These are phyloP conservation scores for Oncorhynchus mykiss DNA, from an alignment of 2,113 vertebrate species.

Conservation along the genomic window DNA sequence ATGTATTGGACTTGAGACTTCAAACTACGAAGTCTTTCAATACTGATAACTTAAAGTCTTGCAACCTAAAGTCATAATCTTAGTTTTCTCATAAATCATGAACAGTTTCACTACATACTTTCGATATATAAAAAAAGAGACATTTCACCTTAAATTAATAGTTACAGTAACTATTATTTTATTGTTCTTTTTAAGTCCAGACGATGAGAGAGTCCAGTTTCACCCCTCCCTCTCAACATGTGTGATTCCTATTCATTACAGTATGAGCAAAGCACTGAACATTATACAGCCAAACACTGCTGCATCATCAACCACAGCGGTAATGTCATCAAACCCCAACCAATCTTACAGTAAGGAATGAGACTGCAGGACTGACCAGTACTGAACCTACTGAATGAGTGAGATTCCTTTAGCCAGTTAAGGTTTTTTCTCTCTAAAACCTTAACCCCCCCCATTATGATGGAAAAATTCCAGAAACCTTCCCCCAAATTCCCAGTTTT, in stretches of 20 bases:
- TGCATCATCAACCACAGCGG: constrained; percentile 24
- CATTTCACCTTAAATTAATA: constrained; percentile 31
- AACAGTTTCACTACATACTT: not conserved
- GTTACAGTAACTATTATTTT: constrained; percentile 65
- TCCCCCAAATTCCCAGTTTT: too few species aligned
- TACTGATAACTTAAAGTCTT: too few species aligned
- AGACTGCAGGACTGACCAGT: constrained; percentile 22
- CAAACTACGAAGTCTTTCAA: too few species aligned
- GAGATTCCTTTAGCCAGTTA: constrained; percentile 52
- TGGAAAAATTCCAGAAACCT: too few species aligned
- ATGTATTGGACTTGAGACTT: too few species aligned
- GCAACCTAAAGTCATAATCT: not conserved
- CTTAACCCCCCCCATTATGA: not conserved
- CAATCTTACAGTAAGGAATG: not conserved
- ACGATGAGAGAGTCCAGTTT: constrained; percentile 59
- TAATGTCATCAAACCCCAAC: constrained; percentile 41
- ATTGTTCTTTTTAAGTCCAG: constrained; percentile 66
- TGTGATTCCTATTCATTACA: constrained; percentile 42
- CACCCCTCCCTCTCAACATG: constrained; percentile 53
- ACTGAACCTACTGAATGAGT: constrained; percentile 37
- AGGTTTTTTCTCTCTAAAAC: constrained; percentile 13
- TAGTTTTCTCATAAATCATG: not conserved
- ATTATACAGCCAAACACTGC: constrained; percentile 38
- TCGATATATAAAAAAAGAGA: not conserved
- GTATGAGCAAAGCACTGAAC: constrained; percentile 18